Evolutionary conservation across 2,113 vertebrate species (phyloP), one percentile per base, ranked within the genome.

Genomic region (Mus pahari): DNA sequence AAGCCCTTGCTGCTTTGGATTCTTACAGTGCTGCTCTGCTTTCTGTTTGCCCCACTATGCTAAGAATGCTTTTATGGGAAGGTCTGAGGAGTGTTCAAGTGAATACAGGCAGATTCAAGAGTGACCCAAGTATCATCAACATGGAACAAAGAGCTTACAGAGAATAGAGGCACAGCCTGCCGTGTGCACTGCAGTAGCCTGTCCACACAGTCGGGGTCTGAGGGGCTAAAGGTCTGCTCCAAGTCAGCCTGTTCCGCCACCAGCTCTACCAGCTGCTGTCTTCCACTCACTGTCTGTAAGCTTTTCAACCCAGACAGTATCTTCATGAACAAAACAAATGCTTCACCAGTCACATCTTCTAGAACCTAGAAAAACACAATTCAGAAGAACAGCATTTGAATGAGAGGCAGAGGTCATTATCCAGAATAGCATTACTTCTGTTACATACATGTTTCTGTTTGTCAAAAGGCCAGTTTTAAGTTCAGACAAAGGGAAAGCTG

Each of bases 251-350:
- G 99, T 66, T 99, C 99, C 2, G 13, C 99, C 90, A 99, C 99
- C 97, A 99, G 97, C 98, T 99, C 99, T 83, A 99, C 99, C 48
- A 99, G 98, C 20, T 99, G 99, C 92, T 99, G 99, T 31, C 99
- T 98, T 19, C 99, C 99, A 39, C 99, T 99, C 75, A 99, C 99
- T 17, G 62, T 64, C 62, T 64, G 99, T 95, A 99, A 98, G 93
- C 98, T 99, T 97, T 99, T 99, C 91, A 99, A 98, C 22, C 98
- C 98, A 2, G 99, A 99, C 45, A 99, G 79, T 74, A 99, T 98
- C 62, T 99, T 99, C 99, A 99, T 99, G 97, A 99, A 99, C 36
- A 99, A 98, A 71, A 99, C 99, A 98, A 99, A 99, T 98, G 99
- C 99, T 96, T 99, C 99, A 28, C 99, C 99, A 0, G 99, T 99